These are phyloP conservation scores for Oophaga sylvatica DNA, from an alignment of 2,797 vertebrate species.

Conservation along the genomic window DNA sequence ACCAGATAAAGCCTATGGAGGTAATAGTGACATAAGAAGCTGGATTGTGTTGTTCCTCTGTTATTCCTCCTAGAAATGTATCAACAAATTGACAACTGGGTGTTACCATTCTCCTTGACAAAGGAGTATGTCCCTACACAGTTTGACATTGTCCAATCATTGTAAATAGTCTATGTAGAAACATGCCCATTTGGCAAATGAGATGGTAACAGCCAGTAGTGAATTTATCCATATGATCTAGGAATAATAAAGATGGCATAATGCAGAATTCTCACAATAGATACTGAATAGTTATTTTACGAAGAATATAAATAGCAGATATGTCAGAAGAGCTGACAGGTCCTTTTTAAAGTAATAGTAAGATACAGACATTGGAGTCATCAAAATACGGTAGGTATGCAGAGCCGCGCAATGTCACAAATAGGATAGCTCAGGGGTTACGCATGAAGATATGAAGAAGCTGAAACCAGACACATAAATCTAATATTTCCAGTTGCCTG, in stretches of 20 bases:
- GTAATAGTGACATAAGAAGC: too few relatives aligned
- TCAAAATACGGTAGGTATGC: background rate
- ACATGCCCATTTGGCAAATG: background rate
- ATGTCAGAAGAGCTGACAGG: background rate
- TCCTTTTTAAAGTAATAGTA: background rate
- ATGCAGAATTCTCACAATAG: background rate
- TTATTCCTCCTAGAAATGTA: too few relatives aligned
- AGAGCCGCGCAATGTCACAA: background rate
- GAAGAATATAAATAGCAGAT: background rate
- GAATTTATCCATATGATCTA: background rate
- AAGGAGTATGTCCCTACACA: background rate
- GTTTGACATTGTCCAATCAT: background rate
- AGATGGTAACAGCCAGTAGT: background rate
- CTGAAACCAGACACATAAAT: background rate
- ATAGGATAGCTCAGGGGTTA: background rate
- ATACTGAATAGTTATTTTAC: background rate
- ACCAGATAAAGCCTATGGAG: too few relatives aligned
- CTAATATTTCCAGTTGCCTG: background rate
- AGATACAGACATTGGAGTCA: background rate
- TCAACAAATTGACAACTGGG: background rate
- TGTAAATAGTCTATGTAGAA: background rate
- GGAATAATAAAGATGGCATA: background rate
- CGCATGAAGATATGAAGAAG: background rate
- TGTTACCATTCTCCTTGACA: background rate
- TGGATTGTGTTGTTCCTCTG: too few relatives aligned